A percentile compares a stretch with the other conserved stretches of the same genome.
phyloP scores from a whole-genome alignment of 2,797 vertebrate species.

The Danio tinwini region DNA sequence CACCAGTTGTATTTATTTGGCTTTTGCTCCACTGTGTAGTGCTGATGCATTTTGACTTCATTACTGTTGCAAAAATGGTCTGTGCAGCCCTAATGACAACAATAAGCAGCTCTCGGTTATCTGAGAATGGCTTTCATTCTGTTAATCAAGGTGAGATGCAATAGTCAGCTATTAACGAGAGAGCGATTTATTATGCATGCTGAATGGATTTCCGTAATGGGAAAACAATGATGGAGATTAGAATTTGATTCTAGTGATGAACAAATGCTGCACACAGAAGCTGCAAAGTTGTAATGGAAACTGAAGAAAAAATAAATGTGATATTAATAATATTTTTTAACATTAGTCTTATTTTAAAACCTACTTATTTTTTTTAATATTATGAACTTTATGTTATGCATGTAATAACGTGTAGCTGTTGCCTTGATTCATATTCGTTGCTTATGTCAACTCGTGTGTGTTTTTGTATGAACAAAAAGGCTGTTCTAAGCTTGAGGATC shows the following conservation, averaged over 20 bases:
- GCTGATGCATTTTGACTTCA: conserved; percentile 31
- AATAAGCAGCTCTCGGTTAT: conserved; percentile 62
- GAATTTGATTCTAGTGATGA: background rate
- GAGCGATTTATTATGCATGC: conserved; percentile 48
- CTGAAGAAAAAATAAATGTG: background rate
- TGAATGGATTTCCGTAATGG: conserved; percentile 33
- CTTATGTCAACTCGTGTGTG: background rate
- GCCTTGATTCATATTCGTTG: background rate
- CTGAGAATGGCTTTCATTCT: conserved; percentile 47
- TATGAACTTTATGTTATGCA: background rate
- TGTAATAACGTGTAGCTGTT: background rate
- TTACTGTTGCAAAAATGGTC: conserved; percentile 74
- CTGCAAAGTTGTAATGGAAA: background rate
- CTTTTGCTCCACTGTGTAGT: too few species aligned
- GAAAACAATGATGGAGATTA: background rate
- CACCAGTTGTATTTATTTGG: background rate
- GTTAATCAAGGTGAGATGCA: conserved; percentile 62
- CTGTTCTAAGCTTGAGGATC: background rate
- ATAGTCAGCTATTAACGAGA: conserved; percentile 21
- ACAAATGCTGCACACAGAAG: background rate
- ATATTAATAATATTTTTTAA: background rate
- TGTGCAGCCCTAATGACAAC: conserved; percentile 68
- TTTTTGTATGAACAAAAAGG: background rate
- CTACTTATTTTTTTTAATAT: too few species aligned
- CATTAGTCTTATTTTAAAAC: too few species aligned